Evolutionary conservation across 2,113 vertebrate species (phyloP).

Genomic region (Sylvilagus bachmani): DNA sequence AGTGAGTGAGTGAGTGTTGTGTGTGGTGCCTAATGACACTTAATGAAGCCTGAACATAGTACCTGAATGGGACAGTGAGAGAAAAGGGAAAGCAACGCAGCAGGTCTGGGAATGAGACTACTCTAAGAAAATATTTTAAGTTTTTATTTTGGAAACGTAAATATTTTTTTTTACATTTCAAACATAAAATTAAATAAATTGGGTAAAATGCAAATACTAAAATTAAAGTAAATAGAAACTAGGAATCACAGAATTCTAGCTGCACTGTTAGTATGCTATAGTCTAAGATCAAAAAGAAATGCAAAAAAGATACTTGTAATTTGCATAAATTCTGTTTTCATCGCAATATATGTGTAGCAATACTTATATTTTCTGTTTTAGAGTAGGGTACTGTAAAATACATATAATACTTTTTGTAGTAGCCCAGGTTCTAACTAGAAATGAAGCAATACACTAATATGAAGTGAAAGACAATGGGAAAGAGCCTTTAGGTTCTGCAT

Average conservation of each 20-base stretch:
- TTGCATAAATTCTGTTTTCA: background rate
- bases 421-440: background rate
- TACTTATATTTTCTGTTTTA: background rate
- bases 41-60: background rate
- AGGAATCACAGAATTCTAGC: background rate
- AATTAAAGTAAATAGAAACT: background rate
- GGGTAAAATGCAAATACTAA: background rate
- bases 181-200: conserved; percentile 37
- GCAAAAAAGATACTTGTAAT: background rate
- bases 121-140: background rate
- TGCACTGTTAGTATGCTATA: background rate
- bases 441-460: background rate
- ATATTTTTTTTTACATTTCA: background rate
- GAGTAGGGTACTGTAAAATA: background rate
- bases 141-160: conserved; percentile 5
- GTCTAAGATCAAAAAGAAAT: conserved; percentile 24
- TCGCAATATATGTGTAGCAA: background rate
- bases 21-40: background rate
- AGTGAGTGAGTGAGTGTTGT: background rate
- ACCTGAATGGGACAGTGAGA: background rate
- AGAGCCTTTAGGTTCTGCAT: background rate
- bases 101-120: background rate
- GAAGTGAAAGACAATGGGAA: background rate
- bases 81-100: background rate
- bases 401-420: background rate